These are phyloP conservation scores for Actinostola sp. DNA, from an alignment of 92 coral and sea anemone species.

Conservation along the genomic window DNA sequence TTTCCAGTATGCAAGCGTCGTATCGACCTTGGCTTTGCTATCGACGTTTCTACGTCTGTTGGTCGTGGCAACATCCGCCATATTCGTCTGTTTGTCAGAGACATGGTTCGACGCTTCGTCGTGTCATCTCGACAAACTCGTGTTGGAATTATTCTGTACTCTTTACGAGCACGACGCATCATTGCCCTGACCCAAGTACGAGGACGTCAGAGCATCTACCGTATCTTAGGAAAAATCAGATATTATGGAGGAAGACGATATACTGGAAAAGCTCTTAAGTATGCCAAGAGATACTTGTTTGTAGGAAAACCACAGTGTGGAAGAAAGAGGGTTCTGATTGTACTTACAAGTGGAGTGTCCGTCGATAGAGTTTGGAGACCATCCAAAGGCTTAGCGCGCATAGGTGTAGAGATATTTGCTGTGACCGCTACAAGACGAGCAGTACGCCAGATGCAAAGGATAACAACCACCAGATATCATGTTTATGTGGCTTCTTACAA, in stretches of 20 bases:
- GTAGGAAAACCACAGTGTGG: conserved; percentile 67
- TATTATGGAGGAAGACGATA: conserved; percentile 19
- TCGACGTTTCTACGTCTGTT: conserved; percentile 40
- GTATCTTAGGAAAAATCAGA: conserved; percentile 30
- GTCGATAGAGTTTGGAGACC: conserved; percentile 53
- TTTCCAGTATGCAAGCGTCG: conserved; percentile 40
- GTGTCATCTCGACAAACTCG: conserved; percentile 28
- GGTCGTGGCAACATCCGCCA: conserved; percentile 47
- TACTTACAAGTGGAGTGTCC: conserved; percentile 54
- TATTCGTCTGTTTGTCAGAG: conserved; percentile 54
- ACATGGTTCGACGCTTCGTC: conserved; percentile 37
- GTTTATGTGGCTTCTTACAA: conserved; percentile 26
- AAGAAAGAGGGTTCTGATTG: conserved; percentile 57
- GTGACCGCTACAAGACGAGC: conserved; percentile 44
- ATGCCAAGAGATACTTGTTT: conserved; percentile 48
- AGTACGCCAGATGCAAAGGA: conserved; percentile 7
- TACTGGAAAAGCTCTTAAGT: conserved; percentile 53
- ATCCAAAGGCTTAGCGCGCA: conserved; percentile 39
- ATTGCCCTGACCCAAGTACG: conserved; percentile 26
- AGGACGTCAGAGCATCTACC: conserved; percentile 1
- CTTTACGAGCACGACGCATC: conserved; percentile 23
- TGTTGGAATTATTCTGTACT: conserved; percentile 37
- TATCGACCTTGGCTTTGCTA: conserved; percentile 52
- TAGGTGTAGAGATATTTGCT: conserved; percentile 67
- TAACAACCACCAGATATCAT: conserved; percentile 57